Percentiles rank a stretch among this genome's conserved stretches.
Conservation (phyloP, 2,888 invertebrate genomes). For the Prionchulus punctatus region DNA sequence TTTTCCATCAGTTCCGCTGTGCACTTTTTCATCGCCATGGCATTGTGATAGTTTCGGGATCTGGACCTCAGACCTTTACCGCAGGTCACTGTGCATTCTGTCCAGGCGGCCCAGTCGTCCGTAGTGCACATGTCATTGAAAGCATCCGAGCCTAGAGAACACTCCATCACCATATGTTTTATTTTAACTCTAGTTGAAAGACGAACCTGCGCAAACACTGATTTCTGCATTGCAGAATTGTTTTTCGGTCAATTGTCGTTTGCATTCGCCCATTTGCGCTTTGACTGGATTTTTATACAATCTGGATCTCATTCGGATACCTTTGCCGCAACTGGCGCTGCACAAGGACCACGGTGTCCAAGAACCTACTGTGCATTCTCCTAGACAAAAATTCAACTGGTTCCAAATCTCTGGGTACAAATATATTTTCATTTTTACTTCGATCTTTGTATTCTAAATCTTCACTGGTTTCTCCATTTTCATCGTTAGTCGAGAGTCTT, state of each 20-base stretch:
- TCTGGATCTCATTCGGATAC: constrained; percentile 52
- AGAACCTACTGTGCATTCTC: constrained; percentile 49
- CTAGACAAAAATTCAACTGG: constrained; percentile 14
- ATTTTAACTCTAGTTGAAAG: neutral
- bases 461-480: constrained; percentile 21
- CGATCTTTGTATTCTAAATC: constrained; percentile 31
- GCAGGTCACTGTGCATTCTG: constrained; percentile 62
- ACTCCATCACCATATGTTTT: neutral
- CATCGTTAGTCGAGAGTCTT: no score
- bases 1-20: constrained; percentile 51
- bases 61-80: constrained; percentile 70
- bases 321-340: constrained; percentile 59
- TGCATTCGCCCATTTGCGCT: constrained; percentile 32
- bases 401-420: no score
- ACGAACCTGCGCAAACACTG: constrained; percentile 24
- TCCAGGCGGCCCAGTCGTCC: constrained; percentile 57
- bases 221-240: constrained; percentile 38
- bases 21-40: constrained; percentile 56
- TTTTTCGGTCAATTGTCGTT: constrained; percentile 58
- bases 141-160: constrained; percentile 23
- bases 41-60: constrained; percentile 51
- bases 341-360: constrained; percentile 73
- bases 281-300: constrained; percentile 48
- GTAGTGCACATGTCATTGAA: constrained; percentile 48
- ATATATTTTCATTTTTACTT: constrained; percentile 18